Conservation (phyloP, 1,140 invertebrate species). For the Anoplolepis gracilipes region DNA sequence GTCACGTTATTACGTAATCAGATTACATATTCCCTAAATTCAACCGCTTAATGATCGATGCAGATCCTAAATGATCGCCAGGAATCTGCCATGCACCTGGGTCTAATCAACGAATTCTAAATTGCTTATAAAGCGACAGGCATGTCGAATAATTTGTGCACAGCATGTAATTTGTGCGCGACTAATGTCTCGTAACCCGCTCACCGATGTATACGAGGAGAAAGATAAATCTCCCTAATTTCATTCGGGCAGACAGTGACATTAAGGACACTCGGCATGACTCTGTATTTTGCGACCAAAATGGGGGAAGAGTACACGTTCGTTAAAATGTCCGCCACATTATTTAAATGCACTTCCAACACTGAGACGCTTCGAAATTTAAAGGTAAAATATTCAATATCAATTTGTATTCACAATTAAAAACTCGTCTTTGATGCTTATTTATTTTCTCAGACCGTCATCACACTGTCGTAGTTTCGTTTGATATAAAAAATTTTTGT, state of each 20-base stretch:
- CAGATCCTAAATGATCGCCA: constrained; percentile 28
- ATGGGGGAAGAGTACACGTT: neutral
- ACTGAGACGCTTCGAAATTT: neutral
- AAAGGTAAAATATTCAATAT: neutral
- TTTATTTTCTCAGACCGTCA: neutral
- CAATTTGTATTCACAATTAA: neutral
- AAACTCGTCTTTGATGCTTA: neutral
- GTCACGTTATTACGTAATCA: neutral
- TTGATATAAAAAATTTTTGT: neutral
- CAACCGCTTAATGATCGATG: constrained; percentile 15
- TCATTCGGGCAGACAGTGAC: constrained; percentile 39
- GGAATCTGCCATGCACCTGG: constrained; percentile 21
- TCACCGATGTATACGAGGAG: constrained; percentile 36
- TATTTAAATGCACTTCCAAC: neutral
- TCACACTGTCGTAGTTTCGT: neutral
- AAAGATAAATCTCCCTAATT: constrained; percentile 52
- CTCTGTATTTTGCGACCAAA: constrained; percentile 3
- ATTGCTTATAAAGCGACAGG: constrained; percentile 52
- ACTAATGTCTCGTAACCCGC: constrained; percentile 49
- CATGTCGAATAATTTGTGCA: constrained; percentile 51
- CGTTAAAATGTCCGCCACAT: neutral
- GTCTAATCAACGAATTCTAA: constrained; percentile 58
- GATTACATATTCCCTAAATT: constrained; percentile 11
- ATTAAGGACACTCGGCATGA: constrained; percentile 11
- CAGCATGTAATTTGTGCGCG: constrained; percentile 50